Base-by-base conservation (phyloP, 2,113 vertebrate genomes). In the Paracanthobrama guichenoti region DNA sequence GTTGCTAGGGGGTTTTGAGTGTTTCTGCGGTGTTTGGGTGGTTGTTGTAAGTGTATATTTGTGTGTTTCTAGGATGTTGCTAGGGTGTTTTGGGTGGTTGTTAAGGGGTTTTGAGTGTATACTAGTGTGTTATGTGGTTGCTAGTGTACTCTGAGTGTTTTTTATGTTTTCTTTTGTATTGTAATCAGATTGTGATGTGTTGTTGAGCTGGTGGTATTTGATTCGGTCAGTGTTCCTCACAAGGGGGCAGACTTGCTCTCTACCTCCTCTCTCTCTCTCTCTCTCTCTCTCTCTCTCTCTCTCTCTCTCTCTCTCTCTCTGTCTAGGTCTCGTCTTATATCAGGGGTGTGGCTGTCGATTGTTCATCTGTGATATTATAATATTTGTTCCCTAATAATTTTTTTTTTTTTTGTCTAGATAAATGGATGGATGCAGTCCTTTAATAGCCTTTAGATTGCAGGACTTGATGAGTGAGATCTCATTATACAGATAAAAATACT, bases 171-270 rank as follows among this genome's bases (percentile, higher is more conserved):
- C 9, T n/a, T 69, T 4, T 42, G 35, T 6, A 2, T 16, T 71
- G 62, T 66, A 20, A 3, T 22, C 69, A 72, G 64, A 31, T 67
- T 9, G 9, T 20, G 64, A 35, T 71, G 39, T 42, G 67, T 44
- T n/a, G 69, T 46, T 46, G 22, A 24, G 42, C 11, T n/a, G n/a
- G 18, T 73, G 69, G 4, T n/a, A 1, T 46, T 72, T 44, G 22
- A 72, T 72, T 72, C 22, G 5, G 69, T 24, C 42, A 46, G 69
- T 46, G 46, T 79, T 74, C 55, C 66, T 86, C 87, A 88, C 85
- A 77, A 88, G 87, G 85, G 87, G 87, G 87, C 87, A 88, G 85
- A 86, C 87, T 88, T 86, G 87, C 60, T 85, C 87, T 88, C 85
- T 84, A 83, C 86, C 79, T 50, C 48, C 48, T 85, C 72, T 67